These are phyloP conservation scores for Strix aluco DNA, from an alignment of 2,113 vertebrate genomes.

Conservation along the genomic window DNA sequence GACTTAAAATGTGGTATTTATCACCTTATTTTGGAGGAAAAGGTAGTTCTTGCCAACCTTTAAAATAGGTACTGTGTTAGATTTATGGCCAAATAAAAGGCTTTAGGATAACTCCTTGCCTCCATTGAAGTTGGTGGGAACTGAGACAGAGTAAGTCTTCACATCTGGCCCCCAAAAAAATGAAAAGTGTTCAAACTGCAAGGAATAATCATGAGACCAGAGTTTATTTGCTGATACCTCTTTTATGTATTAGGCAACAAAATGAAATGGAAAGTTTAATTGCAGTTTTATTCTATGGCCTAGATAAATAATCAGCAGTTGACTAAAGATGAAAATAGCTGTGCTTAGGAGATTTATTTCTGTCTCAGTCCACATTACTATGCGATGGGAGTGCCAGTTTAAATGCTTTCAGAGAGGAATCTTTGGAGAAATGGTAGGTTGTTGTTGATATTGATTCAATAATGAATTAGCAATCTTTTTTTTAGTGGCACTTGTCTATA, in stretches of 20 bases:
- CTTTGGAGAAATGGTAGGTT: not conserved
- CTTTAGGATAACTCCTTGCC: not conserved
- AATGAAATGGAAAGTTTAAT: not conserved
- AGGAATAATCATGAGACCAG: not conserved
- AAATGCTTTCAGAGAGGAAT: not conserved
- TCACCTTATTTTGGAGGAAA: not conserved
- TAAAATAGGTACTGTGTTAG: not conserved
- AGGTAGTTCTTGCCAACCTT: not conserved
- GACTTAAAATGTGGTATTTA: not conserved
- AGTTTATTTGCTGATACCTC: not conserved
- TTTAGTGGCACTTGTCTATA: not conserved
- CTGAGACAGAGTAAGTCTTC: not conserved
- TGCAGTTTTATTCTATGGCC: not conserved
- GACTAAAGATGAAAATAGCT: not conserved
- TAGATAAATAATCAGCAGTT: not conserved
- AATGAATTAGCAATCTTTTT: not conserved
- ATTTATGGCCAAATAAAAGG: not conserved
- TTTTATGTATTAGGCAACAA: not conserved
- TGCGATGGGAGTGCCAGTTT: not conserved
- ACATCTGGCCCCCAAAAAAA: not conserved
- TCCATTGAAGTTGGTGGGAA: not conserved
- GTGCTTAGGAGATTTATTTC: not conserved
- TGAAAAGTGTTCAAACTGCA: not conserved
- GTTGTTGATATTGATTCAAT: not conserved
- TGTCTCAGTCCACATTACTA: not conserved